Evolutionary conservation across 2,888 invertebrate species (phyloP).

Genomic region (Crioceris asparagi): DNA sequence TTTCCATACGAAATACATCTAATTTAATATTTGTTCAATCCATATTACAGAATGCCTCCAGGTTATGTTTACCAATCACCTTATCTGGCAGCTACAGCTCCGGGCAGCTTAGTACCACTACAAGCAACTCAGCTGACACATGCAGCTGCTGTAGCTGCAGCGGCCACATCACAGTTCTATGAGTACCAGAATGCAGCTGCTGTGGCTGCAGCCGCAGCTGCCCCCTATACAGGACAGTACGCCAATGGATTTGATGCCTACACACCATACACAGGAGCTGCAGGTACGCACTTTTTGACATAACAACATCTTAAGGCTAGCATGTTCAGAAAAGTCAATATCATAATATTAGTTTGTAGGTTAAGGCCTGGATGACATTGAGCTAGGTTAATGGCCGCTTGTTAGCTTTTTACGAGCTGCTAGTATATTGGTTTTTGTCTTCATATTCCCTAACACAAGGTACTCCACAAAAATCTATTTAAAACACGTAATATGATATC

Average conservation of each 20-base stretch:
- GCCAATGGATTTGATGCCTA: slow-evolving; percentile 63
- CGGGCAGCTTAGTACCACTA: slow-evolving; percentile 55
- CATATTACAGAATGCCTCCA: slow-evolving; percentile 53
- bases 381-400: no score
- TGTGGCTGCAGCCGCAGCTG: slow-evolving; percentile 53
- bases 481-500: no score
- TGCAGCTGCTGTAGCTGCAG: slow-evolving; percentile 67
- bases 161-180: slow-evolving; percentile 71
- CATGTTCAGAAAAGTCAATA: no score
- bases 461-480: no score
- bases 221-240: slow-evolving; percentile 61
- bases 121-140: slow-evolving; percentile 61
- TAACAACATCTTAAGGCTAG: no score
- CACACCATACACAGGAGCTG: slow-evolving; percentile 58
- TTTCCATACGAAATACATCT: neutral
- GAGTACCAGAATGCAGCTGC: slow-evolving; percentile 58
- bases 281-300: no score
- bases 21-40: neutral
- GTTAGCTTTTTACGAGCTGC: no score
- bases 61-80: slow-evolving; percentile 71
- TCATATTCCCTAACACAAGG: no score
- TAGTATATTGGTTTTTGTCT: no score
- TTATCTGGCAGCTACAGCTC: slow-evolving; percentile 51
- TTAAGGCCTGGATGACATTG: no score
- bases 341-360: no score